phyloP scores from a whole-genome alignment of 2,888 invertebrate genomes.

The Timema cristinae region DNA sequence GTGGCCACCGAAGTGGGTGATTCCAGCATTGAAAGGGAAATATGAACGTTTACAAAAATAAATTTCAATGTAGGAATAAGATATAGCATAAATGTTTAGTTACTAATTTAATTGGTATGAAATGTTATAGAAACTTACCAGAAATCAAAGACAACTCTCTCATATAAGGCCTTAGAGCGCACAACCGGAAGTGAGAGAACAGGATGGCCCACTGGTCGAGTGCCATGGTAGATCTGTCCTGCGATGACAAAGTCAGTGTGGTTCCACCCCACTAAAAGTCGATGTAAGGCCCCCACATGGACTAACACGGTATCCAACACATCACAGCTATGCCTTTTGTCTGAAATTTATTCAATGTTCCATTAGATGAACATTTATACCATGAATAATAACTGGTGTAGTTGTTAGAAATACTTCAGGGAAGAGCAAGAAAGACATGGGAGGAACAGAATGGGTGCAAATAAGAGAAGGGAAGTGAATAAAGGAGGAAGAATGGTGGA shows the following conservation, averaged over 20 bases:
- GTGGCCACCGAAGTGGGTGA: no score
- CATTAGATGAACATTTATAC: neutral
- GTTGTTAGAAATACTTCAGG: no score
- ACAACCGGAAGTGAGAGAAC: slow-evolving; percentile 66
- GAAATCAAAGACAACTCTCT: slow-evolving; percentile 79
- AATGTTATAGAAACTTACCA: slow-evolving; percentile 55
- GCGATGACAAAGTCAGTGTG: slow-evolving; percentile 82
- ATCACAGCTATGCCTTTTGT: slow-evolving; percentile 63
- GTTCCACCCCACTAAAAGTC: slow-evolving; percentile 71
- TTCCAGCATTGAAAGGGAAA: no score
- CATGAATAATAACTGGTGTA: neutral
- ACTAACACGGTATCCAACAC: slow-evolving; percentile 73
- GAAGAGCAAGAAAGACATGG: no score
- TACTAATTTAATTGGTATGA: no score
- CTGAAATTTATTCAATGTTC: slow-evolving; percentile 45
- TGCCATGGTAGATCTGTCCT: slow-evolving; percentile 86
- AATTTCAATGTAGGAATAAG: no score
- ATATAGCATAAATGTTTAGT: no score
- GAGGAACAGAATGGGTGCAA: no score
- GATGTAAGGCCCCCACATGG: slow-evolving; percentile 77
- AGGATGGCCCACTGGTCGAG: slow-evolving; percentile 68
- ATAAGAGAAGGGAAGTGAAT: no score
- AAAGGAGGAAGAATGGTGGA: no score
- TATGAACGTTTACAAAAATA: no score
- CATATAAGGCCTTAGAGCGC: slow-evolving; percentile 68